Evolutionary conservation across 2,113 vertebrate genomes (phyloP).

Genomic region (Syngnathoides biaculeatus): DNA sequence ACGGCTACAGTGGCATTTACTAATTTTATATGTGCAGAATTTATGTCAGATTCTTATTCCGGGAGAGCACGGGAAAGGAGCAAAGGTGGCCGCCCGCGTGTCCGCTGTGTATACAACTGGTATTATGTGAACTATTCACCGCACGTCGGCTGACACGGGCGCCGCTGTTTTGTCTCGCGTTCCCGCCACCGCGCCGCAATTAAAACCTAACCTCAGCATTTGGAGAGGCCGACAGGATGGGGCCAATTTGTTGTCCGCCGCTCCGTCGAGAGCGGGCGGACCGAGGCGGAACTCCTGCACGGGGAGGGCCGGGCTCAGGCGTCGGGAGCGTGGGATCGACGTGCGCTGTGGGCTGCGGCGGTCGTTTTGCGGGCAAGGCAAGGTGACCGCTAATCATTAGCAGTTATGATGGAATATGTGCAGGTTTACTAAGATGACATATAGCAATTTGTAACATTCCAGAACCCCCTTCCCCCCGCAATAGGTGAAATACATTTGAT

Average conservation of each 20-base stretch:
- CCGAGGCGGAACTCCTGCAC: background rate
- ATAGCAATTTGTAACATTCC: no score
- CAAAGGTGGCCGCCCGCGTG: slow-evolving; percentile 75
- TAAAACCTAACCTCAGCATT: slow-evolving; percentile 77
- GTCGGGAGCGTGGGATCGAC: no score
- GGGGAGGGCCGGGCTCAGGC: no score
- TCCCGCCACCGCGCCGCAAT: slow-evolving; percentile 69
- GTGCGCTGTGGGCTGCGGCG: no score
- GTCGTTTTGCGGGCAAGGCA: background rate
- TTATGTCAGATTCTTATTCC: slow-evolving; percentile 82
- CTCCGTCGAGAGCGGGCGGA: slow-evolving; percentile 41
- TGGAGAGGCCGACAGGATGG: slow-evolving; percentile 59
- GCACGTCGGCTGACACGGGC: slow-evolving; percentile 75
- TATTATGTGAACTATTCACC: slow-evolving; percentile 83
- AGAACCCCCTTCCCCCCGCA: no score
- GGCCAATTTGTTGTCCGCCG: slow-evolving; percentile 72
- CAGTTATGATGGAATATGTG: background rate
- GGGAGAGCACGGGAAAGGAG: slow-evolving; percentile 71
- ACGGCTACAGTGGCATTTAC: slow-evolving; percentile 84
- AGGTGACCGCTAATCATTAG: background rate
- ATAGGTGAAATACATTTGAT: no score
- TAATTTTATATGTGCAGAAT: slow-evolving; percentile 85
- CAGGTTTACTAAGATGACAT: background rate
- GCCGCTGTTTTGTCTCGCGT: slow-evolving; percentile 72
- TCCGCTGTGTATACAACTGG: slow-evolving; percentile 81